A percentile compares a stretch with the other conserved stretches of the same genome.
Evolutionary conservation across 2,113 vertebrate genomes (phyloP).

Genomic region (Prunella fulvescens): DNA sequence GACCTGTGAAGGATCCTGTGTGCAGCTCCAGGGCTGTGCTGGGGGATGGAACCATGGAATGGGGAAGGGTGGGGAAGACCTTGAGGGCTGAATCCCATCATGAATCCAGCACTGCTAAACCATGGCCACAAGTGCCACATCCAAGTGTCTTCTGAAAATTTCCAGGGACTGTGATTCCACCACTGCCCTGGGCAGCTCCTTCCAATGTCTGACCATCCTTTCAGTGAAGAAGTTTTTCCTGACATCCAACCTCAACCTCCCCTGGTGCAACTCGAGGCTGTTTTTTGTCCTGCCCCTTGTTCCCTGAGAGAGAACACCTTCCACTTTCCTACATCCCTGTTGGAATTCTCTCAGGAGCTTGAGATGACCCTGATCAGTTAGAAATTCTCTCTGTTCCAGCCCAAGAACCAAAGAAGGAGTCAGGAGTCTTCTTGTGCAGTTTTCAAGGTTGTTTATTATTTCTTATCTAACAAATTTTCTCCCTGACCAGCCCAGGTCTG

Average conservation of each 20-base stretch:
- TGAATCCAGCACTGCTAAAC: neutral
- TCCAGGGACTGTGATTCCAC: too few species aligned
- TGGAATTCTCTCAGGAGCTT: too few species aligned
- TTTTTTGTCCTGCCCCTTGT: neutral
- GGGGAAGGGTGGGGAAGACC: neutral
- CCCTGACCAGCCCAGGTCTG: too few species aligned
- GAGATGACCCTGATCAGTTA: too few species aligned
- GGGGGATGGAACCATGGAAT: neutral
- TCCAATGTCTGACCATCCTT: neutral
- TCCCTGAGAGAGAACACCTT: neutral
- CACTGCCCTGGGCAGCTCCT: neutral
- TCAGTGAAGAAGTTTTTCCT: too few species aligned
- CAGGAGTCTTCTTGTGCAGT: too few species aligned
- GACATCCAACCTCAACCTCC: neutral
- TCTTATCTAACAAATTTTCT: too few species aligned
- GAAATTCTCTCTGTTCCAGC: too few species aligned
- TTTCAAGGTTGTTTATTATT: too few species aligned
- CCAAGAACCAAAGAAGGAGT: too few species aligned
- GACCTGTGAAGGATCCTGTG: neutral
- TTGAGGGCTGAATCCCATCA: fast-evolving
- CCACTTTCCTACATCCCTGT: neutral
- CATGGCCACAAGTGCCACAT: fast-evolving
- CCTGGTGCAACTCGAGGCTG: neutral
- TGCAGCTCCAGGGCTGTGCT: neutral
- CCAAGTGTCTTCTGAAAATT: neutral